Conservation (phyloP, 2,113 vertebrate genomes). For the Toxotes chatareus region DNA sequence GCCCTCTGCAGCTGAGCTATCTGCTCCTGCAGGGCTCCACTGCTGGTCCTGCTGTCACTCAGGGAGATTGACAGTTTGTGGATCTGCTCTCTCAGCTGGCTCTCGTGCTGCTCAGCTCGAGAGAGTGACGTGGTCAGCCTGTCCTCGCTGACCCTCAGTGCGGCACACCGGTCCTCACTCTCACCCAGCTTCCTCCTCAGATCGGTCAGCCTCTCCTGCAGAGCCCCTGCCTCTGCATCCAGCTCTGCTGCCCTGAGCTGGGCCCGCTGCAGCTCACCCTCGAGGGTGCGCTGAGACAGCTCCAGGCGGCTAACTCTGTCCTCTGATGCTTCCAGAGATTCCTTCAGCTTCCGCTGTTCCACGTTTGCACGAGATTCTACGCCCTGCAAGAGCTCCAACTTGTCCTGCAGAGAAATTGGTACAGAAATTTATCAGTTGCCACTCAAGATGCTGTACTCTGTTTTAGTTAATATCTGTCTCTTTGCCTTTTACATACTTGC, state of each 20-base stretch:
- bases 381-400: constrained; percentile 66
- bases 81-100: constrained; percentile 81
- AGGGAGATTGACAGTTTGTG: constrained; percentile 78
- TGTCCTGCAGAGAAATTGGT: constrained; percentile 72
- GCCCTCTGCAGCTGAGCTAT: constrained; percentile 80
- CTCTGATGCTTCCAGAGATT: constrained; percentile 81
- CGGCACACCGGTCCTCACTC: constrained; percentile 77
- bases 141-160: constrained; percentile 78
- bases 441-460: neutral
- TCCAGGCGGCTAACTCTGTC: constrained; percentile 76
- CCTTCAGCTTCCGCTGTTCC: constrained; percentile 80
- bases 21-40: constrained; percentile 80
- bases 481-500: constrained; percentile 75
- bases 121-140: constrained; percentile 71
- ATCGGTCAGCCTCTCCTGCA: constrained; percentile 79
- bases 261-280: constrained; percentile 84
- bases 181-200: constrained; percentile 80
- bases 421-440: constrained; percentile 1
- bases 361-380: constrained; percentile 69
- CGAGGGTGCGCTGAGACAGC: constrained; percentile 75
- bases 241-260: constrained; percentile 76
- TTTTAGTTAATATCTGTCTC: neutral
- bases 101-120: constrained; percentile 81
- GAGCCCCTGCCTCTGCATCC: constrained; percentile 74
- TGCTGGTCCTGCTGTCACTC: constrained; percentile 68